Evolutionary conservation across 2,888 invertebrate genomes (phyloP), one percentile per base, ranked within the genome.

Genomic region (Sisyra terminalis): DNA sequence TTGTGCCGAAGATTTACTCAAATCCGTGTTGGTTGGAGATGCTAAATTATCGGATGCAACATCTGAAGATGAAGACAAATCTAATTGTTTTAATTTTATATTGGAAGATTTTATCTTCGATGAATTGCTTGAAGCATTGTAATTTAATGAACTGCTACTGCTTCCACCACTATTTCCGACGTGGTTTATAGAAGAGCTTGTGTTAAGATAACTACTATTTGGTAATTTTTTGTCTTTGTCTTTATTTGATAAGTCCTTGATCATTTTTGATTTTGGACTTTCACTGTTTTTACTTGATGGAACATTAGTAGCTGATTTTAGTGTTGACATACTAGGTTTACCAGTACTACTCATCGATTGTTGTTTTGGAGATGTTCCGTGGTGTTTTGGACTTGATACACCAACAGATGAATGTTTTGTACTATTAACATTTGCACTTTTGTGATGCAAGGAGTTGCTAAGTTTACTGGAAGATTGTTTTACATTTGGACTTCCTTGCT

Each of bases 261-360:
- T 60, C 8, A 63, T 57, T 18, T 37, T 37, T 13, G 53, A 55
- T 60, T 71, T 73, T 39, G 67, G 60, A 45, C 70, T 69, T 49
- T 70, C 71, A 14, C 70, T 68, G 18, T 68, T 69, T 56, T 75
- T 76, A 18, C 71, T 70, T n/a, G 73, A 75, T 2, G 79, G 78
- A 2, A 80, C 78, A 53, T 75, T 75, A 1, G 78, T 70, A 1
- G 86, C 85, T 30, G 81, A 87, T 57, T 88, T 88, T 15, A 88
- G 60, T 1, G 87, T 76, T 0, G 86, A 85, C 84, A 89, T 86
- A 54, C 87, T 87, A 1, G 88, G 88, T 55, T 89, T 89, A 1
- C 88, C 88, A 1, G 84, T 78, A 44, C 73, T 69, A 10, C 78
- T 70, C 1, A 75, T 72, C 16, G 66, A 66, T 0, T 75, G 73